A percentile compares a stretch with the other conserved stretches of the same genome.
These are phyloP conservation scores for Amaurobius ferox DNA, from an alignment of 2,888 invertebrate species.

Conservation along the genomic window DNA sequence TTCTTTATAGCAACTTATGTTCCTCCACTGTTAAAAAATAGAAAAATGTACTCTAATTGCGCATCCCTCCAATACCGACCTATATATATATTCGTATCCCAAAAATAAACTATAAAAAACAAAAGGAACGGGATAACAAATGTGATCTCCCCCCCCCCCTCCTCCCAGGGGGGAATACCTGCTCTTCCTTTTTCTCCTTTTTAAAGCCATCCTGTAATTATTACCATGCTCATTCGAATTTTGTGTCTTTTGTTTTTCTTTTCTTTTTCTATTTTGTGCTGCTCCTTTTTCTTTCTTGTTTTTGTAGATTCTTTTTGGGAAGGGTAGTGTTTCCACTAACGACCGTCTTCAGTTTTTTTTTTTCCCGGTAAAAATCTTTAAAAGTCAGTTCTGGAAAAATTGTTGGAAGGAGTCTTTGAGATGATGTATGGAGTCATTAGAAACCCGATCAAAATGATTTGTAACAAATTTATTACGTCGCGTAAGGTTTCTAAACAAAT, in stretches of 20 bases:
- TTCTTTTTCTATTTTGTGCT: not conserved
- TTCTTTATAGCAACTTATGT: not conserved
- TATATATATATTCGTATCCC: not conserved
- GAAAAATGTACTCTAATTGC: not conserved
- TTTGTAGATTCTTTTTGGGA: not conserved
- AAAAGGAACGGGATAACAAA: constrained; percentile 8
- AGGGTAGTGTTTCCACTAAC: constrained; percentile 2
- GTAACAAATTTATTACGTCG: not conserved
- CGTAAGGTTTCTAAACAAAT: not conserved
- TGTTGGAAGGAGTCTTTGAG: not conserved
- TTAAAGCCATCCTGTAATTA: constrained; percentile 28
- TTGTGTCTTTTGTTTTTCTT: not conserved
- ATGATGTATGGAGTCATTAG: constrained; percentile 11
- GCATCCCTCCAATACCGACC: constrained; percentile 7
- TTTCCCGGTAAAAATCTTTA: not conserved
- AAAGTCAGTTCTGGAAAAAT: not conserved
- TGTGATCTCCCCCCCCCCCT: not conserved
- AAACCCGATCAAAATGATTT: not conserved
- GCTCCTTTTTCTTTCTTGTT: not conserved
- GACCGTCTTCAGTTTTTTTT: not conserved
- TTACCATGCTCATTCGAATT: constrained; percentile 14
- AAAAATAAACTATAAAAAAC: constrained; percentile 11
- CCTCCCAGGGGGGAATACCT: not conserved
- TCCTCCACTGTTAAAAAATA: not conserved
- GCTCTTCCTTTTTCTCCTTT: constrained; percentile 12